Base-by-base conservation (phyloP, 2,797 vertebrate genomes). In the Tokudaia tokunoshimensis region DNA sequence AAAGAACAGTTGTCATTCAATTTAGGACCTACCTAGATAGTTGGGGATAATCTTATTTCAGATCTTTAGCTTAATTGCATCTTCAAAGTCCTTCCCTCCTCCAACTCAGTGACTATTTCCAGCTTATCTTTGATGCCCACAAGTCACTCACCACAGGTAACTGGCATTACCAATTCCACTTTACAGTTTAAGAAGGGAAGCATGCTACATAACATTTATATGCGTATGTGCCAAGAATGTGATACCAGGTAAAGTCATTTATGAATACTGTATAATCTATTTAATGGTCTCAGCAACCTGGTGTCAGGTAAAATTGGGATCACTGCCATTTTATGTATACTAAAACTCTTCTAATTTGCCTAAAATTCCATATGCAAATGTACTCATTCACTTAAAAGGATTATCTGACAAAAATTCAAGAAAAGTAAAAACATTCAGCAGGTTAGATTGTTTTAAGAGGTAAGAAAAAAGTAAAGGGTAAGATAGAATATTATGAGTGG, bases 161-260 rank as follows among this genome's bases (percentile, higher is more conserved):
- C 24, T 15, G 20, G 19, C 4, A 31, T 75, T 92, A 72, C 7
- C 61, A 12, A 10, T 26, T 37, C 5, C 17, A 86, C 61, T 94
- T 92, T 80, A 80, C 24, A 87, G 59, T 65, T 74, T 70, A 87
- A 93, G 55, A 86, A 95, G 37, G 59, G 57, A 93, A 84, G 44
- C 3, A 37, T 15, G 82, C 34, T 59, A 57, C 13, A 1, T 74
- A 67, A 94, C 1, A 26, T 80, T 59, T 57, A 55, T 41, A 79
- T 22, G n/a, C 80, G 24, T 78, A 44, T 20, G 9, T 57, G 17
- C 4, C 44, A 82, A 50, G 37, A 63, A 34, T 89, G 17, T 11
- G 14, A 83, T 15, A 76, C 67, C 47, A 14, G 19, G 12, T 3
- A 26, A 44, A 55, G 6, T 57, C 13, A 4, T 17, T 91, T 61